These are phyloP conservation scores for Drosophila nigricruria DNA, from an alignment of 2,888 invertebrate species.

Conservation along the genomic window DNA sequence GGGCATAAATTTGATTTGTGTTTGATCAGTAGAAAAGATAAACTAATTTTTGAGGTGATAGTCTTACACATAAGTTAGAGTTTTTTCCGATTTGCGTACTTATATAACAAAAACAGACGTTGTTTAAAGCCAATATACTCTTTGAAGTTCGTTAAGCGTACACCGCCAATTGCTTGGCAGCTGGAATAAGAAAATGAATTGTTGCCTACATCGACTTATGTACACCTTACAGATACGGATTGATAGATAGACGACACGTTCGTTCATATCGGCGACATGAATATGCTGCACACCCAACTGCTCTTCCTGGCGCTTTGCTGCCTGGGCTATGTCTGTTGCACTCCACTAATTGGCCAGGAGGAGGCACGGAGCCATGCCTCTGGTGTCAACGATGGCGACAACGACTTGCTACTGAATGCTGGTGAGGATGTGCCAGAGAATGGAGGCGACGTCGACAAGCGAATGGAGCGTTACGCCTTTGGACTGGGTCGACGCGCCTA, in stretches of 20 bases:
- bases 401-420: slow-evolving; percentile 38
- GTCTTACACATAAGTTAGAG: too few relatives aligned
- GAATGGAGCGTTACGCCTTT: slow-evolving; percentile 89
- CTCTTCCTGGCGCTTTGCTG: slow-evolving; percentile 75
- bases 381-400: slow-evolving; percentile 44
- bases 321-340: slow-evolving; percentile 73
- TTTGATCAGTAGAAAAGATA: too few relatives aligned
- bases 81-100: too few relatives aligned
- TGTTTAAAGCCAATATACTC: background rate
- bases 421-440: slow-evolving; percentile 60
- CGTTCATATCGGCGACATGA: slow-evolving; percentile 43
- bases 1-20: too few relatives aligned
- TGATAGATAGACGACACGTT: slow-evolving; percentile 20
- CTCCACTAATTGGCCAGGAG: slow-evolving; percentile 64
- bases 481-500: slow-evolving; percentile 89
- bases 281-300: slow-evolving; percentile 59
- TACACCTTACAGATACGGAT: slow-evolving; percentile 23
- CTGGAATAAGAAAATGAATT: slow-evolving; percentile 13
- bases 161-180: slow-evolving; percentile 29
- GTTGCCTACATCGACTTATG: slow-evolving; percentile 20
- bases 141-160: background rate
- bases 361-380: slow-evolving; percentile 37
- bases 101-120: too few relatives aligned
- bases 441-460: slow-evolving; percentile 85
- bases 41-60: too few relatives aligned